phyloP scores from a whole-genome alignment of 2,797 vertebrate species.

The Xerus rutilus region DNA sequence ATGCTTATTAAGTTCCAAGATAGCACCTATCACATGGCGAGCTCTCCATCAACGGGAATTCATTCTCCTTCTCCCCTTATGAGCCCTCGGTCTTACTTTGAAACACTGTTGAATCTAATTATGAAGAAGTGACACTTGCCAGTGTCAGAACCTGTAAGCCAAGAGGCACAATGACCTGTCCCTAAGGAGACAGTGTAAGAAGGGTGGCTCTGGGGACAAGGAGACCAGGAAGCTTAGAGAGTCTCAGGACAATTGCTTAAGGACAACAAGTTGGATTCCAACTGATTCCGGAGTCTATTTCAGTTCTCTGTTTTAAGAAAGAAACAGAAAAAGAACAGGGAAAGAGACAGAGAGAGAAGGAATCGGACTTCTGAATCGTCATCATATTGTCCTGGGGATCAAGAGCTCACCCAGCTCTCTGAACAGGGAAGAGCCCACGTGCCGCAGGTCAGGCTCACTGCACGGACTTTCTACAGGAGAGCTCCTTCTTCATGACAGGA shows the following conservation, averaged over 20 bases:
- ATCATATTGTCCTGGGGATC: background rate
- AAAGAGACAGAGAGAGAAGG: background rate
- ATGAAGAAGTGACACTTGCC: background rate
- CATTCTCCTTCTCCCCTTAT: background rate
- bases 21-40: background rate
- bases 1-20: background rate
- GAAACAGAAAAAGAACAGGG: background rate
- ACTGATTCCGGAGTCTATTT: background rate
- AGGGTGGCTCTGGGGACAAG: background rate
- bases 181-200: background rate
- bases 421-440: background rate
- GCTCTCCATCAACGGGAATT: background rate
- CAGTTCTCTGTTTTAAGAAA: background rate
- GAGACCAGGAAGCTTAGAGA: background rate
- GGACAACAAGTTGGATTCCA: background rate
- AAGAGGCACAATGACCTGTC: background rate
- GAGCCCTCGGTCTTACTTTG: background rate
- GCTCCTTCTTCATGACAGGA: background rate
- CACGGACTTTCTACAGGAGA: background rate
- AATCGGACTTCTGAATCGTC: background rate
- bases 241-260: background rate
- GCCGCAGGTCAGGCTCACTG: background rate
- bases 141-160: background rate
- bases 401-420: background rate
- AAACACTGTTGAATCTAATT: background rate